phyloP scores from a whole-genome alignment of 2,113 vertebrate species.

The Grallaria varia region DNA sequence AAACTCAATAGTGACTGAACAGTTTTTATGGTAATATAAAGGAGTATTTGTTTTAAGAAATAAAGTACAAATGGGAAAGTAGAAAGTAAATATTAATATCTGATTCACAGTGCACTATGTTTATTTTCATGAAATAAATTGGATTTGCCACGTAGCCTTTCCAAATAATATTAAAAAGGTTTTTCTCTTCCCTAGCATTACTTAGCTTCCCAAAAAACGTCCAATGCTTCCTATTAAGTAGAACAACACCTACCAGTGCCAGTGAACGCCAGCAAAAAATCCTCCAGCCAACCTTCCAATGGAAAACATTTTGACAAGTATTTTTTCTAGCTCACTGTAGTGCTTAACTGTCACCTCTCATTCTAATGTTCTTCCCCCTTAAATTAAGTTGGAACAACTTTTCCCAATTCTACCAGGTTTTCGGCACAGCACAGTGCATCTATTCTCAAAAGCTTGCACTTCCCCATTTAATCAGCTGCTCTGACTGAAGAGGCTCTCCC shows the following conservation, averaged over 20 bases:
- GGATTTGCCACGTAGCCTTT: not conserved
- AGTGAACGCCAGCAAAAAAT: slow-evolving; percentile 16
- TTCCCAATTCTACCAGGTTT: not conserved
- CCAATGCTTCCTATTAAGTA: not conserved
- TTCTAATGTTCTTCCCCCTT: not conserved
- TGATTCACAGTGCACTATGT: not conserved
- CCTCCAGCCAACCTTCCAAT: not conserved
- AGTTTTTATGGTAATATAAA: not conserved
- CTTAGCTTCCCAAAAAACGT: not conserved
- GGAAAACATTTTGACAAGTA: not conserved
- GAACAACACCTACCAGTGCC: not conserved
- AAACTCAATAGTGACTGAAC: not conserved
- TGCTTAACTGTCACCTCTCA: not conserved
- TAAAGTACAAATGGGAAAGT: not conserved
- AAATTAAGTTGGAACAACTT: not conserved
- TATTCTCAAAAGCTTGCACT: not conserved
- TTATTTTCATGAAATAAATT: not conserved
- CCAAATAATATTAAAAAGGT: not conserved
- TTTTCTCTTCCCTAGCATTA: not conserved
- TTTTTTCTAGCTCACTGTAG: not conserved
- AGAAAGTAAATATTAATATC: not conserved
- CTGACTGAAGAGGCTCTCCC: not conserved
- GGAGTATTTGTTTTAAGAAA: not conserved
- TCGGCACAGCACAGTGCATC: rapidly evolving
- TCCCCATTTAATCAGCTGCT: not conserved